Base-by-base conservation (phyloP, 1,140 invertebrate genomes). In the Drosophila sturtevanti region DNA sequence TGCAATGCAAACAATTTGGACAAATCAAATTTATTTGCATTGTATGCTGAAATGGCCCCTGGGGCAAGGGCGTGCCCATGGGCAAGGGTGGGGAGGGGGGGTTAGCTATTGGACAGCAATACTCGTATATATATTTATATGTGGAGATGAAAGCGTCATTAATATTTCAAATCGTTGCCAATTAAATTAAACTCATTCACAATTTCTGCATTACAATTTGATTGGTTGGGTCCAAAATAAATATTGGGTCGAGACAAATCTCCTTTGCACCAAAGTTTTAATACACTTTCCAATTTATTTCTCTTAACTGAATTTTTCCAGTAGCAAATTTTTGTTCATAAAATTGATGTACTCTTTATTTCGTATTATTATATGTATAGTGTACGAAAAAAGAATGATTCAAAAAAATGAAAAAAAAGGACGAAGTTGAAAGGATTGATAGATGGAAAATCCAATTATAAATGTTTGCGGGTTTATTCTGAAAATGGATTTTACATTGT, bases 81-180 rank as follows among this genome's bases (percentile, higher is more conserved):
- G 22, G 16, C 12, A 14, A 27, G 27, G 34, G 14, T 12, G 18
- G 54, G 58, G 14, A 24, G 22, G 16, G 14, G 54, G 58, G 14
- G 18, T 4, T 27, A 21, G 14, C 16, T 48, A 7, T 11, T 48
- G 16, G 9, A 7, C 10, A 34, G 35, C 35, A 11, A n/a, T n/a
- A n/a, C n/a, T n/a, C n/a, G n/a, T n/a, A 31, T 31, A n/a, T 4
- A 34, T 18, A 34, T 73, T 55, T 75, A 75, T 70, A 12, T 35
- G 18, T 3, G 41, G 31, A 52, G 56, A 61, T 75, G 51, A 48
- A 60, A 52, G 52, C 44, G 22, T 58, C 78, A 81, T 86, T 87
- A 81, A 81, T 81, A 81, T 78, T 87, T 69, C 24, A 78, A 81
- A 87, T 63, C 63, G 78, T 67, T 78, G 68, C 38, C 74, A 72